Evolutionary conservation across 2,797 vertebrate species (phyloP), one percentile per base, ranked within the genome.

Genomic region (Protonibea diacanthus): DNA sequence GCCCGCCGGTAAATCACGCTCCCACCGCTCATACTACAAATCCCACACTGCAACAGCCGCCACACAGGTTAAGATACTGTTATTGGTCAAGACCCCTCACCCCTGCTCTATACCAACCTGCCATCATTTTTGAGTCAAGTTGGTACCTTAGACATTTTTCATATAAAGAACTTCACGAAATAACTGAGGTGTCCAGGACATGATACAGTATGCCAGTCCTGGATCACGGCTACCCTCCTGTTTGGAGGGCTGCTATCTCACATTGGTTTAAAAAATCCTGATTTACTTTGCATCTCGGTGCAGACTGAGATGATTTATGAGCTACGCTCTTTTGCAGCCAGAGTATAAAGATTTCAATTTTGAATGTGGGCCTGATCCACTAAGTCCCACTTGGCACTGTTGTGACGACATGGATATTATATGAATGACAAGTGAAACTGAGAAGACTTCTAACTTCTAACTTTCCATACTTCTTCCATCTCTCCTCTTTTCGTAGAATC

Each of bases 391-490:
- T 58, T 67, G 62, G 27, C 63, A 29, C n/a, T 51, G 47, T 29
- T 49, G 21, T 68, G 25, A 25, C 29, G 49, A 14, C 1, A 13
- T 53, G 42, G 9, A 48, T 38, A n/a, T 38, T 1, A n/a, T 2
- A 59, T 27, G 8, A 10, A 44, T 59, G 40, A 67, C 52, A 69
- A 60, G 55, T 73, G 52, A 74, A 72, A 70, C 29, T 40, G 14
- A 72, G 60, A 63, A 51, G 20, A 42, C 59, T 72, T 14, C 1
- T 2, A 68, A 56, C 57, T 73, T 74, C 0, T 2, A 68, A 56
- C 57, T 73, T 74, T 40, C 67, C 38, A 51, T 2, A 45, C 42
- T 25, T 77, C 21, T 59, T 48, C 47, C 18, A 44, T 27, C 13
- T 27, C 33, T 59, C 25, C 1, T 40, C 20, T 62, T 49, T 29